Evolutionary conservation across 1,140 invertebrate genomes (phyloP).

Genomic region (Ceratina japonica): DNA sequence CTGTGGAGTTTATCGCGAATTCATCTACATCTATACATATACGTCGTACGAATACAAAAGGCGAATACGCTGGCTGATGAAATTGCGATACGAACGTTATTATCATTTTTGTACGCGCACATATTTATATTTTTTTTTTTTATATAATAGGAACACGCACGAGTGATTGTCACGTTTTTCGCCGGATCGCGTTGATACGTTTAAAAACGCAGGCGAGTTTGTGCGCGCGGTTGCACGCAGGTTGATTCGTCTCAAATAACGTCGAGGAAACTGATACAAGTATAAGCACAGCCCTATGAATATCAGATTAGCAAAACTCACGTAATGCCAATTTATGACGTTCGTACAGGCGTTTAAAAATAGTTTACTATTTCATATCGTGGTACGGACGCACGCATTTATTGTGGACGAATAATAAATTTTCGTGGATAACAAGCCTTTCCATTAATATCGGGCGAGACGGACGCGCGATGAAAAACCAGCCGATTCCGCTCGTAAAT

Average conservation of each 20-base stretch:
- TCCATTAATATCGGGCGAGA: background rate
- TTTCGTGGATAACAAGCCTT: background rate
- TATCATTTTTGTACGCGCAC: no score
- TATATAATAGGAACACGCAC: no score
- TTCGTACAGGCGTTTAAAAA: conserved; percentile 1
- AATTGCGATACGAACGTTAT: background rate
- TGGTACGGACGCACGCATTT: background rate
- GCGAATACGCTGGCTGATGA: background rate
- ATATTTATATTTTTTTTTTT: no score
- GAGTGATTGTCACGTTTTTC: no score
- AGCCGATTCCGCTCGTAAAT: no score
- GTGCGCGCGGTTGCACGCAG: no score
- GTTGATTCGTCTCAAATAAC: background rate
- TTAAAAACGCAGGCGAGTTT: background rate
- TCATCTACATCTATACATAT: no score
- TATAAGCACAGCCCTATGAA: background rate
- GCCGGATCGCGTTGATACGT: no score
- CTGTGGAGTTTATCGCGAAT: background rate
- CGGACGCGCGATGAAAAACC: background rate
- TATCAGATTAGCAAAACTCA: background rate
- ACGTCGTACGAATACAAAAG: no score
- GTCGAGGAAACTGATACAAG: background rate
- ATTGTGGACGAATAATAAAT: background rate
- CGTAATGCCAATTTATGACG: conserved; percentile 12
- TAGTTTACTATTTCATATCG: conserved; percentile 4